Evolutionary conservation across 2,113 vertebrate genomes (phyloP).

Genomic region (Oryzias celebensis): DNA sequence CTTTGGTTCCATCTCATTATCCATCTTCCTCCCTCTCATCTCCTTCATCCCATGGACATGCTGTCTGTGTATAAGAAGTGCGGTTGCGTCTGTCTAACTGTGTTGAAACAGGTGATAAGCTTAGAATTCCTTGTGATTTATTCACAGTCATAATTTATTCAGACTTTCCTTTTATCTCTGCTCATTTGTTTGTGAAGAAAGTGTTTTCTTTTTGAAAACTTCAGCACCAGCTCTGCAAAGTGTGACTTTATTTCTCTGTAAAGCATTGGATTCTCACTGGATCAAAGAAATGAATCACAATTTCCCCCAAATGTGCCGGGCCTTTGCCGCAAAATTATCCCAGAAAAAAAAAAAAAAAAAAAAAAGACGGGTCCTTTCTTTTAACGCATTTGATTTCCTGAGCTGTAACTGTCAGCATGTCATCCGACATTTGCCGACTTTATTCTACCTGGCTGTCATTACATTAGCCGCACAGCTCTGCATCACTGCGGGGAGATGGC

Average conservation of each 20-base stretch:
- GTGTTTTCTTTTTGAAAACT: constrained; percentile 48
- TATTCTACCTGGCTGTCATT: constrained; percentile 57
- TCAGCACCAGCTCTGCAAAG: constrained; percentile 39
- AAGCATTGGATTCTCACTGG: constrained; percentile 41
- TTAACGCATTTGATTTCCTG: constrained; percentile 49
- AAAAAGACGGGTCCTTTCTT: constrained; percentile 27
- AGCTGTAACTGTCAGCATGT: constrained; percentile 44
- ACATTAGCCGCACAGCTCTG: constrained; percentile 63
- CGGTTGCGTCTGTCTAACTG: constrained; percentile 46
- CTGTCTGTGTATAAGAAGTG: constrained; percentile 24
- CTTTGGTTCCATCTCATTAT: not conserved
- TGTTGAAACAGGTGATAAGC: constrained; percentile 60
- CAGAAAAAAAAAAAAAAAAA: constrained; percentile 25
- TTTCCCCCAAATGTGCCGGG: constrained; percentile 11
- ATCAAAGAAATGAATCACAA: constrained; percentile 48
- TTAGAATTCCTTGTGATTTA: constrained; percentile 61
- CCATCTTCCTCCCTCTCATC: not conserved
- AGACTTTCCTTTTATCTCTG: constrained; percentile 47
- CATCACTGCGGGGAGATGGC: constrained; percentile 54
- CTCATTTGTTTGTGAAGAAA: constrained; percentile 48
- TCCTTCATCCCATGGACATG: constrained; percentile 1
- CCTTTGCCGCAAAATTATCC: constrained; percentile 33
- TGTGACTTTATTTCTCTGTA: constrained; percentile 28
- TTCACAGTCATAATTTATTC: constrained; percentile 72
- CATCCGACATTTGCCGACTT: constrained; percentile 34